phyloP scores from a whole-genome alignment of 2,113 vertebrate genomes.

The Cricetomys ansorgei region DNA sequence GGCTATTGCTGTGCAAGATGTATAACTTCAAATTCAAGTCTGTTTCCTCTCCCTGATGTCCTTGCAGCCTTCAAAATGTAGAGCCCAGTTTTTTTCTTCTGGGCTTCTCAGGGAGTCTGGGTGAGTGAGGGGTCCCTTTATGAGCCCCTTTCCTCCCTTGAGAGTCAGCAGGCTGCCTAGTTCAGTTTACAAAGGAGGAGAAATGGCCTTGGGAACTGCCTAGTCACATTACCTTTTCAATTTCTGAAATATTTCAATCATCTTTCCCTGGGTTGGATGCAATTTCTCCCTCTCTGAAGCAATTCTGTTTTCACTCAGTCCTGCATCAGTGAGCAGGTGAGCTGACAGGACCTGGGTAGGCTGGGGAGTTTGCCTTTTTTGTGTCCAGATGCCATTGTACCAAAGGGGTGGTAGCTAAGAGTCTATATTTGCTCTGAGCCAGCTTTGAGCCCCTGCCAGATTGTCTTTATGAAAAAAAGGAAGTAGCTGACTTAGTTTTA shows the following conservation, averaged over 20 bases:
- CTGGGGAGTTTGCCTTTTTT: background rate
- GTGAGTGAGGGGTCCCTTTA: background rate
- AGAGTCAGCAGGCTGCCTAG: background rate
- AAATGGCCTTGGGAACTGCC: constrained; percentile 50
- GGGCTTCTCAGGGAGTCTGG: background rate
- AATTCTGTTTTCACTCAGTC: constrained; percentile 34
- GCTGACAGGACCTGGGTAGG: background rate
- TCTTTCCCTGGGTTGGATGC: constrained; percentile 42
- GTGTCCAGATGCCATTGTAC: background rate
- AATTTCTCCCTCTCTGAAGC: constrained; percentile 13
- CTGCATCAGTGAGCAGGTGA: background rate
- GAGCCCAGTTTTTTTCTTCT: background rate
- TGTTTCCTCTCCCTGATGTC: background rate
- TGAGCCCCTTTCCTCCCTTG: background rate
- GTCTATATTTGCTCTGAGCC: background rate
- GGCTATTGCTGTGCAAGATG: background rate
- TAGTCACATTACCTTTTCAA: constrained; percentile 42
- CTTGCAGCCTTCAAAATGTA: background rate
- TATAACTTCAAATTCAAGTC: background rate
- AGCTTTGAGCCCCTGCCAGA: background rate
- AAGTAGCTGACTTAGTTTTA: background rate
- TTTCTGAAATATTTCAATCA: constrained; percentile 66
- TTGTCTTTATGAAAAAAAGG: background rate
- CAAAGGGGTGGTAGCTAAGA: background rate
- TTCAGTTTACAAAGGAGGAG: constrained; percentile 47